Evolutionary conservation across 2,113 vertebrate genomes (phyloP), one percentile per base, ranked within the genome.

Genomic region (Dendrocopos noguchii): DNA sequence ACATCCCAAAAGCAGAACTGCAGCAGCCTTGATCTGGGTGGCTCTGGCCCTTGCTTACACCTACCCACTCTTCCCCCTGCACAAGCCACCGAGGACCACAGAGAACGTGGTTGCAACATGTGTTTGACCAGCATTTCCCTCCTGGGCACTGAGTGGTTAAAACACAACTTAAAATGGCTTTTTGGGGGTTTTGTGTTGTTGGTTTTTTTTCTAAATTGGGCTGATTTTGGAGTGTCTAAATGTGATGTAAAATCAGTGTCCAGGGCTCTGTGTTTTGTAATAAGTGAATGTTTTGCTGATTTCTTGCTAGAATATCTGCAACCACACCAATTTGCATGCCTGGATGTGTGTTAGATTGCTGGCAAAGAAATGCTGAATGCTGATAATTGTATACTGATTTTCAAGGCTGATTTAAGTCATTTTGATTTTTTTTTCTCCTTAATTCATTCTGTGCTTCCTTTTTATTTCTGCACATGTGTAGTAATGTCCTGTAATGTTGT

Each of bases 381-480:
- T 81, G 93, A 78, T 96, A 95, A 95, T 96, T 95, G 90, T 95
- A 65, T 52, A 85, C 91, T 96, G 93, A 94, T 95, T 96, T 96
- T 87, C 73, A 90, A 94, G 76, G 84, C 91, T 94, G 95, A 96
- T 96, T 94, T 96, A 93, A 96, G 94, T 90, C 21, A 95, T 95
- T 95, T 96, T 96, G 94, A 95, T 96, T 94, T 47, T 95, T 96
- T 44, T 44, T 44, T 44, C 39, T 36, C 39, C 42, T 44, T 96
- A 95, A 94, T 95, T 94, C 96, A 95, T 94, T 96, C 95, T 93
- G 73, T 91, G 82, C 93, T 90, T 94, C 57, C 90, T 90, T 95
- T 96, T 95, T 90, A 93, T 90, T 95, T 85, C 94, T 95, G 95
- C 95, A 96, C 92, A 95, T 96, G 96, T 94, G 66, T 92, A 94